Evolutionary conservation across 2,113 vertebrate species (phyloP).

Genomic region (Entomyzon cyanotis): DNA sequence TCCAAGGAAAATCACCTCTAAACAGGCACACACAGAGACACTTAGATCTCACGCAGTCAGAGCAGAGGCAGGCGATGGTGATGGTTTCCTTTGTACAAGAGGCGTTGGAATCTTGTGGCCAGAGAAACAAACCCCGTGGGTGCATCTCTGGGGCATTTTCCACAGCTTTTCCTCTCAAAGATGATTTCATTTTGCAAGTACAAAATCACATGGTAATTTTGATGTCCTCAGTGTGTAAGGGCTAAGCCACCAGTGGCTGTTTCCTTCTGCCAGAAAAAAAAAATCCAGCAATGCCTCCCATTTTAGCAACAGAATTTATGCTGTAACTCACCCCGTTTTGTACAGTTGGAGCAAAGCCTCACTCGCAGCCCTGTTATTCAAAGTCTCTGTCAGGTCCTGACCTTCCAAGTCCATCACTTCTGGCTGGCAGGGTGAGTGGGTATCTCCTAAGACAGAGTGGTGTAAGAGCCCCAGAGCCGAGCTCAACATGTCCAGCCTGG

Average conservation of each 20-base stretch:
- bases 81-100: background rate
- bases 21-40: background rate
- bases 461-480: fast-evolving
- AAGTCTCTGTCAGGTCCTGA: background rate
- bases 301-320: background rate
- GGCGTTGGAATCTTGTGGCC: background rate
- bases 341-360: background rate
- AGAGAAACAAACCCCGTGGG: background rate
- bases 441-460: background rate
- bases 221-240: background rate
- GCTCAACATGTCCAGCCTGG: background rate
- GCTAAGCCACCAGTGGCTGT: background rate
- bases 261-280: background rate
- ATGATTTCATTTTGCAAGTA: background rate
- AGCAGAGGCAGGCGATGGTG: background rate
- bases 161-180: background rate
- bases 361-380: background rate
- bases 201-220: background rate
- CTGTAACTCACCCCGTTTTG: background rate
- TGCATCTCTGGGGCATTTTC: background rate
- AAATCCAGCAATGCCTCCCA: background rate
- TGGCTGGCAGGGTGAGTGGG: fast-evolving
- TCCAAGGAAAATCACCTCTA: slow-evolving; percentile 18
- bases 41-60: fast-evolving
- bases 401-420: background rate